Evolutionary conservation across 2,113 vertebrate species (phyloP).

Genomic region (Etia nguti): DNA sequence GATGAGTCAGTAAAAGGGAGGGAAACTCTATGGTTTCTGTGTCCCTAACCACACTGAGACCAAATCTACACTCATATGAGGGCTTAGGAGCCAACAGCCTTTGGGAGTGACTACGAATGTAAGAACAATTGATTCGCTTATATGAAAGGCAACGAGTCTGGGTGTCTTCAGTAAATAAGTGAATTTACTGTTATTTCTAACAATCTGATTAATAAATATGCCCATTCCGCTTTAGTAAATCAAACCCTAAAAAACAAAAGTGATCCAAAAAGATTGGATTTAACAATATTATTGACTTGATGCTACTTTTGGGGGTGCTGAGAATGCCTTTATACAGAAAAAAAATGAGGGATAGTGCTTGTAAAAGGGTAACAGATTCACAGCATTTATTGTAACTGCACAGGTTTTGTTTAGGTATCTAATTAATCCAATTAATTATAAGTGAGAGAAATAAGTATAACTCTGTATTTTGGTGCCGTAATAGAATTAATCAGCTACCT

Average conservation of each 20-base stretch:
- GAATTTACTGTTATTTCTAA: neutral
- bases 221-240: neutral
- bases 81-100: neutral
- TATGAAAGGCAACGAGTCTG: neutral
- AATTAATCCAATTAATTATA: neutral
- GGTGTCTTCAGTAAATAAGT: neutral
- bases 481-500: neutral
- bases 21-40: neutral
- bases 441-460: neutral
- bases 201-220: neutral
- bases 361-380: neutral
- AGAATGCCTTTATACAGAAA: neutral
- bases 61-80: neutral
- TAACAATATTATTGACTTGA: too few species aligned
- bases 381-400: neutral
- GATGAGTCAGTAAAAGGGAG: neutral
- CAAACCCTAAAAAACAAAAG: neutral
- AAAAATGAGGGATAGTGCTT: fast-evolving
- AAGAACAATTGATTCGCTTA: neutral
- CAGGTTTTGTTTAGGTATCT: neutral
- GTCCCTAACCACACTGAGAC: neutral
- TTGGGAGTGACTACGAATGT: neutral
- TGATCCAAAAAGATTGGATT: neutral
- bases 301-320: fast-evolving
- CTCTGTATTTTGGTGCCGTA: neutral